Evolutionary conservation across 2,888 invertebrate genomes (phyloP).

Genomic region (Scaptomyza cyrtandrae): DNA sequence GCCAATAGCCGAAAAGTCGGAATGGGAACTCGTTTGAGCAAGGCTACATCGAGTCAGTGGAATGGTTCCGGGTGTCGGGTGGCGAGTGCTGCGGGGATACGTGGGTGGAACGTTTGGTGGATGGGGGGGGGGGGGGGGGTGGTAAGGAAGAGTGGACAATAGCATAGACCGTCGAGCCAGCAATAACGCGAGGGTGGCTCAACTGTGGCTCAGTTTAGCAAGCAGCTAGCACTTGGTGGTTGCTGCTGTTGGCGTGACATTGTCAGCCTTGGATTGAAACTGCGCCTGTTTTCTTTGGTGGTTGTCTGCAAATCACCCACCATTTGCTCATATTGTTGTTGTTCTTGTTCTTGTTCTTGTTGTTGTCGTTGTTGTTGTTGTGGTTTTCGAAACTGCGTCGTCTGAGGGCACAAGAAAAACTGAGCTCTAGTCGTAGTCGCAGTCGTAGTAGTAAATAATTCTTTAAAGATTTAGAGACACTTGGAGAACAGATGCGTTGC

Average conservation of each 20-base stretch:
- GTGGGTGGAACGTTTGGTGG: background rate
- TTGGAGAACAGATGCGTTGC: constrained; percentile 62
- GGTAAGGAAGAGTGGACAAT: constrained; percentile 51
- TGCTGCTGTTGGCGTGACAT: constrained; percentile 59
- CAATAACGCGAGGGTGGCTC: constrained; percentile 75
- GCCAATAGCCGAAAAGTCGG: constrained; percentile 53
- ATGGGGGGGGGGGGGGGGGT: too few relatives aligned
- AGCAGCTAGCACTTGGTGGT: constrained; percentile 62
- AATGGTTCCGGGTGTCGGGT: background rate
- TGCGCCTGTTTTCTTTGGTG: constrained; percentile 40
- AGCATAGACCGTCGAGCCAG: constrained; percentile 59
- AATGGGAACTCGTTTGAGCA: constrained; percentile 41
- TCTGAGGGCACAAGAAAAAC: constrained; percentile 53
- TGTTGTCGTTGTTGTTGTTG: constrained; percentile 39
- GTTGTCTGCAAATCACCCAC: constrained; percentile 74
- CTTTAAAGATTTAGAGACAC: constrained; percentile 80
- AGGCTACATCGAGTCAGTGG: constrained; percentile 15
- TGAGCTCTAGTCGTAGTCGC: constrained; percentile 38
- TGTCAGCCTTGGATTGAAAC: constrained; percentile 54
- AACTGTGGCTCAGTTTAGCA: constrained; percentile 52
- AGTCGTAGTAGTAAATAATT: constrained; percentile 75
- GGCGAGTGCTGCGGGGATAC: background rate
- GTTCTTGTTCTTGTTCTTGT: constrained; percentile 29
- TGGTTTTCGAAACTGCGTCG: constrained; percentile 45
- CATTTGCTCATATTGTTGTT: constrained; percentile 47